Evolutionary conservation across 2,888 invertebrate species (phyloP).

Genomic region (Eristalis pertinax): DNA sequence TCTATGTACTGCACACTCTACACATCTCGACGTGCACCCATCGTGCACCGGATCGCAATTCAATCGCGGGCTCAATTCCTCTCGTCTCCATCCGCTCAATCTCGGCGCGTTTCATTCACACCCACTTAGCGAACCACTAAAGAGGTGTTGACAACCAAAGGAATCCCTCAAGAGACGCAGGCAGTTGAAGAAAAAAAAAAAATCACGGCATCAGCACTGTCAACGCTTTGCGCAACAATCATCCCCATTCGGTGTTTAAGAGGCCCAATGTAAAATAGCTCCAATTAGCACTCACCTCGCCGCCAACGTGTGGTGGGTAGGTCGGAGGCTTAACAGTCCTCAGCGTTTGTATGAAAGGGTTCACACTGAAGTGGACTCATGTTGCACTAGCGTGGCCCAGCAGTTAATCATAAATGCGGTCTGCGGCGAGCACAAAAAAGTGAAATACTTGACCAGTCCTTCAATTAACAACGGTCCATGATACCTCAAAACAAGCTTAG

Average conservation of each 20-base stretch:
- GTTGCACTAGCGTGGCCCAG: constrained; percentile 9
- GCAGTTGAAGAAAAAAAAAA: constrained; percentile 2
- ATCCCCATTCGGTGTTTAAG: constrained; percentile 6
- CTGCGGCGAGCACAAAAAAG: constrained; percentile 1
- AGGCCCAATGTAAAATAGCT: constrained; percentile 35
- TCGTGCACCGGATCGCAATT: constrained; percentile 26
- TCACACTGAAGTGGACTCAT: neutral
- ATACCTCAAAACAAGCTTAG: constrained; percentile 23
- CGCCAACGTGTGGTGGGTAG: neutral
- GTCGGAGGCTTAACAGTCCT: neutral
- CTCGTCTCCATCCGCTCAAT: constrained; percentile 6
- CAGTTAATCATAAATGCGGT: constrained; percentile 21
- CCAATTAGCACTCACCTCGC: constrained; percentile 37
- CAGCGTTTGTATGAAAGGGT: neutral
- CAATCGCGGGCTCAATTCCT: constrained; percentile 2
- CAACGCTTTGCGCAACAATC: constrained; percentile 6
- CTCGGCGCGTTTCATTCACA: constrained; percentile 33
- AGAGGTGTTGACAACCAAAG: constrained; percentile 50
- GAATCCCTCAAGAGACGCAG: constrained; percentile 33
- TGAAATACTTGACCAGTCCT: constrained; percentile 48
- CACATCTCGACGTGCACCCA: neutral
- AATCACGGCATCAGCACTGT: neutral
- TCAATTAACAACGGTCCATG: constrained; percentile 22
- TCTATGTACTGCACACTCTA: neutral
- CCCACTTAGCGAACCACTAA: constrained; percentile 28